Base-by-base conservation (phyloP, 2,888 invertebrate genomes). In the Hirtodrosophila histrioides region DNA sequence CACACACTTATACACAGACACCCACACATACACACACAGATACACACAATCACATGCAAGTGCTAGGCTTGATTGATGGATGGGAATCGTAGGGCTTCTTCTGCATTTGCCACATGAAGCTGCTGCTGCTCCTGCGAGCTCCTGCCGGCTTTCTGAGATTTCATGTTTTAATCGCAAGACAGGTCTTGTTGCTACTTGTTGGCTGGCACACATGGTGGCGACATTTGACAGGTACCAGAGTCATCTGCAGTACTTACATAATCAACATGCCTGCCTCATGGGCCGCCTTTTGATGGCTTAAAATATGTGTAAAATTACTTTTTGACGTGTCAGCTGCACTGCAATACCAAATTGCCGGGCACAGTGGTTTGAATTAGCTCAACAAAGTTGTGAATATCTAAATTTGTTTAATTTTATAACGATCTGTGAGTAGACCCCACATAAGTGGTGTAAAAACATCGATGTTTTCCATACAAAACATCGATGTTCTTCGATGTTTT, bases 211-310 rank as follows among this genome's bases (percentile, higher is more conserved):
- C 35, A 72, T 64, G 73, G 37, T 36, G 51, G 66, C 61, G 71
- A 65, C 81, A 78, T 46, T 57, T 82, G 88, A 87, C 87, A 82
- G 79, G 60, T 68, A 66, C 63, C 67, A 68, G 54, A 56, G 61
- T 73, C 87, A 75, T 68, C 72, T 64, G 66, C 82, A 78, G 87
- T 78, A 68, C 81, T 72, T 85, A 78, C 82, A 68, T 63, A 81
- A 77, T 78, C 75, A 75, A 85, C 73, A 66, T 69, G 81, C 57
- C 66, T 45, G 51, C 62, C 76, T 62, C 53, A 43, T 41, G 61
- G 31, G 41, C 39, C 49, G 50, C 17, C 44, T 49, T 55, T 51
- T 64, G 65, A 61, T 60, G 58, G 40, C 71, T 68, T 62, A 39
- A 76, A 62, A 82, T 75, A 72, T 83, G 62, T 71, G 69, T 66